Conservation (phyloP, 2,888 invertebrate species). For the Drosophila birchii region DNA sequence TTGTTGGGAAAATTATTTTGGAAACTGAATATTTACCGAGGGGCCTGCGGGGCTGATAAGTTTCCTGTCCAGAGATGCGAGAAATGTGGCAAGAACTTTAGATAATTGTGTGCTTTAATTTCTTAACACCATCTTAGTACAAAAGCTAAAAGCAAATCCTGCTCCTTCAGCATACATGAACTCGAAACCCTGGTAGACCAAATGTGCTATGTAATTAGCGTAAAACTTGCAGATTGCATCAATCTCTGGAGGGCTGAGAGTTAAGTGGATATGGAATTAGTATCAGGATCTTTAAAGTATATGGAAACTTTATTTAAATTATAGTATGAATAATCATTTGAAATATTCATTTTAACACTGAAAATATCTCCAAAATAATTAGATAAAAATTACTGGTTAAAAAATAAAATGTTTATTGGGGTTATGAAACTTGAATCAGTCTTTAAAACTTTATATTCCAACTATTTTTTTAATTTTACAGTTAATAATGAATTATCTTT, state of each 20-base stretch:
- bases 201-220: conserved; percentile 63
- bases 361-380: background rate
- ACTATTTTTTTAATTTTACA: too few relatives aligned
- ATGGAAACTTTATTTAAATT: background rate
- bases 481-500: too few relatives aligned
- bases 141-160: background rate
- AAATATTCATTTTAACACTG: background rate
- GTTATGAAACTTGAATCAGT: background rate
- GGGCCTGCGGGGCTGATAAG: conserved; percentile 26
- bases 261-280: conserved; percentile 2
- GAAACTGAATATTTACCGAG: conserved; percentile 24
- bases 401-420: background rate
- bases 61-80: conserved; percentile 14
- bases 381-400: background rate
- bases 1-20: conserved; percentile 25
- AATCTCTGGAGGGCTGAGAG: background rate
- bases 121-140: background rate
- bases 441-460: too few relatives aligned
- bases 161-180: background rate
- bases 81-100: conserved; percentile 50
- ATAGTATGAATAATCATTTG: background rate
- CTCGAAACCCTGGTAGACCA: conserved; percentile 11
- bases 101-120: conserved; percentile 53
- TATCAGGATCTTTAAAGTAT: background rate
- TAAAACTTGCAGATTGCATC: conserved; percentile 45